Percentiles rank a stretch among this genome's conserved stretches.
Evolutionary conservation across 1,140 invertebrate genomes (phyloP).

Genomic region (Brachionus rubens): DNA sequence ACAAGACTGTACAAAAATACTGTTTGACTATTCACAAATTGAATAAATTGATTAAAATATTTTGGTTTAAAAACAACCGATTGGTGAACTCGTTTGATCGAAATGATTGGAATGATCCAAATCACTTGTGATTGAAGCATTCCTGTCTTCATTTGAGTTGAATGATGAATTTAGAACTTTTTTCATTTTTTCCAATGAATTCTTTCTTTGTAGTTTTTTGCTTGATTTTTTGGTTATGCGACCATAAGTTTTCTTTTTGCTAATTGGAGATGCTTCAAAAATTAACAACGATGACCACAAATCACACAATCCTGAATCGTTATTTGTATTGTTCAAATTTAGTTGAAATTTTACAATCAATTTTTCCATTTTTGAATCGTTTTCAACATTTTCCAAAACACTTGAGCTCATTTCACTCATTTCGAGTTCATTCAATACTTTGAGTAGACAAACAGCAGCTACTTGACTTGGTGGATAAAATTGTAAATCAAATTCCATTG

Average conservation of each 20-base stretch:
- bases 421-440: background rate
- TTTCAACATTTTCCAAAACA: background rate
- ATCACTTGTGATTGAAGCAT: conserved; percentile 16
- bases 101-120: background rate
- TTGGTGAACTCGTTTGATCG: no score
- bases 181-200: conserved; percentile 20
- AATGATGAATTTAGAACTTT: background rate
- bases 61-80: no score
- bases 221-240: background rate
- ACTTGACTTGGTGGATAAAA: conserved; percentile 20
- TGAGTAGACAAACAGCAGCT: background rate
- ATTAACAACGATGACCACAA: no score
- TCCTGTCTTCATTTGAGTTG: background rate
- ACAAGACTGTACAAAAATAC: no score
- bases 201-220: background rate
- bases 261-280: background rate
- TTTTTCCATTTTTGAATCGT: background rate
- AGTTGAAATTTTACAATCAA: background rate
- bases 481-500: conserved; percentile 2
- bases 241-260: background rate
- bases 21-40: no score
- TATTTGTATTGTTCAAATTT: background rate
- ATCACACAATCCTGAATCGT: no score
- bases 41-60: no score
- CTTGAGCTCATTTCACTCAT: no score